Conservation (phyloP, 2,113 vertebrate genomes). For the Ctenomys sociabilis region DNA sequence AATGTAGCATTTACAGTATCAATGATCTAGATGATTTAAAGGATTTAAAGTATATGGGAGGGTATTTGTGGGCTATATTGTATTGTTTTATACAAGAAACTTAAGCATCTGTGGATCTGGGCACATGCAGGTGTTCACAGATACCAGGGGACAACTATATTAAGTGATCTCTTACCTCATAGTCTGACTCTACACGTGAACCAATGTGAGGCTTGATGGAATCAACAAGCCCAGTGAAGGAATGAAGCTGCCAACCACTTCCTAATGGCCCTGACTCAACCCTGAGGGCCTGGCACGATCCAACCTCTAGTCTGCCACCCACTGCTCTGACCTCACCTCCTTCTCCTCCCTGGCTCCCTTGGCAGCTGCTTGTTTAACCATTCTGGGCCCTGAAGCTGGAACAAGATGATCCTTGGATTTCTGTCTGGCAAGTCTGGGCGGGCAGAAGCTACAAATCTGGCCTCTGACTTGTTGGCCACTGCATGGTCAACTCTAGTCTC, state of each 20-base stretch:
- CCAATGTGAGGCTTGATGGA: neutral
- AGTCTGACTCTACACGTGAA: neutral
- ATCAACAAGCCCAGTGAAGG: neutral
- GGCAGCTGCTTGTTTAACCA: neutral
- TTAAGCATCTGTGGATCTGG: neutral
- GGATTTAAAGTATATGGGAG: neutral
- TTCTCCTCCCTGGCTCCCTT: neutral
- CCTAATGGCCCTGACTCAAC: neutral
- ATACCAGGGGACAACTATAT: neutral
- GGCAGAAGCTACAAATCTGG: neutral
- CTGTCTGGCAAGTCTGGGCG: neutral
- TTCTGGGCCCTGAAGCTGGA: neutral
- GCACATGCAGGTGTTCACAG: neutral
- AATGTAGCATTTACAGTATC: neutral
- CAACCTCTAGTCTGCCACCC: neutral
- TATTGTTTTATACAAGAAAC: neutral
- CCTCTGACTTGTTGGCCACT: neutral
- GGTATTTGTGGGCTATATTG: neutral
- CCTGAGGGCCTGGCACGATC: fast-evolving
- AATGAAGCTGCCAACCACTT: neutral
- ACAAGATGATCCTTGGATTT: neutral
- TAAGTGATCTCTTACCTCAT: neutral
- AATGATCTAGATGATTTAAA: neutral
- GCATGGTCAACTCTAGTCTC: neutral
- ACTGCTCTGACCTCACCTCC: neutral